Evolutionary conservation across 2,888 invertebrate genomes (phyloP), one percentile per base, ranked within the genome.

Genomic region (Morpho deidamia): DNA sequence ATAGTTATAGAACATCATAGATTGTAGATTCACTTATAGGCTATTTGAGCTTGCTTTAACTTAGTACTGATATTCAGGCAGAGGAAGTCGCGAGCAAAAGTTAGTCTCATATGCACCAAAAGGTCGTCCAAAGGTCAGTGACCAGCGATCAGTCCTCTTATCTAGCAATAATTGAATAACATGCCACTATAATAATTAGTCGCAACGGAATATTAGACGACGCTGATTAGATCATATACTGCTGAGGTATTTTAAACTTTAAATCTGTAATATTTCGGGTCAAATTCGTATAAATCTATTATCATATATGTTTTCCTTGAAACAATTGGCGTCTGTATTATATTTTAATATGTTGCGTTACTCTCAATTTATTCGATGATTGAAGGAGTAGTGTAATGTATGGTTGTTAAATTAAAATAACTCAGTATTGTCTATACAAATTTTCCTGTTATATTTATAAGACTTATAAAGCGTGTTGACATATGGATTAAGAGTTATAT

Each of bases 131-230:
- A 43, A 59, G 55, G 58, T 59, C 53, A 41, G 34, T 38, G 55
- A 59, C 55, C 58, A 39, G 57, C 38, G 57, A 51, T 54, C 56
- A 45, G 23, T 43, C 44, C 45, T 54, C 62, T 65, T 66, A 66
- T 67, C 64, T 56, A 42, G 42, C 8, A 53, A 48, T 60, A 63
- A 64, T 63, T 66, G 61, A 63, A 61, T 57, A 64, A 60, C 60
- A 58, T 58, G 60, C 59, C 61, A 59, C 60, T 59, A 53, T 61
- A 63, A 55, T 62, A 65, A 68, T 66, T 68, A 63, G 56, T 59
- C 33, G 56, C 56, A 61, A 57, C 60, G 57, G 60, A 61, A 59
- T 63, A 63, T 61, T 63, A 48, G 61, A 58, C 23, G 59, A 51
- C 44, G 54, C 44, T 52, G 54, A 55, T 55, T 58, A 55, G 44